A percentile compares a stretch with the other conserved stretches of the same genome.
Conservation (phyloP, 2,888 invertebrate species). For the Tetanocera ferruginea region DNA sequence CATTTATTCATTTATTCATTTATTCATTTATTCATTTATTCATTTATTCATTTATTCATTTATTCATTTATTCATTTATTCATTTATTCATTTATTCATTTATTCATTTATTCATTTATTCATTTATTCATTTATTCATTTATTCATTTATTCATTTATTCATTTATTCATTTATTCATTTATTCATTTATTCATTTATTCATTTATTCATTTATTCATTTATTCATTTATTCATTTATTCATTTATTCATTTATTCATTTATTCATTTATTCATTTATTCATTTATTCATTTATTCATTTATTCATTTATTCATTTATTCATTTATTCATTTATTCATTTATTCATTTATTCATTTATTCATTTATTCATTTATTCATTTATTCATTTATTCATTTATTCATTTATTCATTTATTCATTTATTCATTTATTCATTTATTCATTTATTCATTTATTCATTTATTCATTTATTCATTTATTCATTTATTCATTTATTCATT, state of each 20-base stretch:
- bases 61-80: background rate
- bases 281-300: constrained; percentile 3
- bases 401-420: constrained; percentile 3
- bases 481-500: constrained; percentile 3
- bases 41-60: background rate
- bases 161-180: background rate
- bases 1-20: background rate
- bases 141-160: background rate
- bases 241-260: constrained; percentile 1
- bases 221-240: constrained; percentile 3
- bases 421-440: constrained; percentile 3
- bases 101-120: background rate
- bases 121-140: background rate
- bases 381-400: constrained; percentile 3
- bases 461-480: constrained; percentile 3
- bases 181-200: background rate
- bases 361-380: constrained; percentile 3
- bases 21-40: background rate
- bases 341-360: constrained; percentile 3
- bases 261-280: constrained; percentile 3
- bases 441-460: constrained; percentile 3
- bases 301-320: constrained; percentile 3
- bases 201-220: background rate
- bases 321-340: constrained; percentile 3
- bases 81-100: background rate